A percentile compares a stretch with the other conserved stretches of the same genome.
These are phyloP conservation scores for Notodonta dromedarius DNA, from an alignment of 2,888 invertebrate genomes.

Conservation along the genomic window DNA sequence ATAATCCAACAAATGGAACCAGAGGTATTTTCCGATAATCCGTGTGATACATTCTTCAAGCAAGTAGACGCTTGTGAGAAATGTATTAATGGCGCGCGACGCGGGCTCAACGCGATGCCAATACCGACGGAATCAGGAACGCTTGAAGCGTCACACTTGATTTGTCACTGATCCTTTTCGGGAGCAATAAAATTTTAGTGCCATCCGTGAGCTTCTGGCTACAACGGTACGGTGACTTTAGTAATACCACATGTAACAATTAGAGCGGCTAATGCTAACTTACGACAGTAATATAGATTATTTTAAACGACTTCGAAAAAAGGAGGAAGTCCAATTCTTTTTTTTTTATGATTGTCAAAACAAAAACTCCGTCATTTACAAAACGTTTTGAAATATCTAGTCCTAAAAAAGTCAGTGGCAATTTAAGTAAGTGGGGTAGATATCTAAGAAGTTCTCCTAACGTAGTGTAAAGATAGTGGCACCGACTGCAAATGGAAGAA, in stretches of 20 bases:
- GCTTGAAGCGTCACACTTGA: not conserved
- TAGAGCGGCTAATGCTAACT: not conserved
- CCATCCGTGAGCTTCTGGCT: not conserved
- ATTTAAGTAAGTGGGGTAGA: too few relatives aligned
- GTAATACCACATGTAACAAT: not conserved
- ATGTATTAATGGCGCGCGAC: not conserved
- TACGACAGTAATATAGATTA: too few relatives aligned
- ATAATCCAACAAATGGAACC: not conserved
- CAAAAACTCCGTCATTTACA: too few relatives aligned
- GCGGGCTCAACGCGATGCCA: not conserved
- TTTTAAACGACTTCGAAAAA: too few relatives aligned
- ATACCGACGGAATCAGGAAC: not conserved
- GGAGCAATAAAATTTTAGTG: conserved; percentile 4
- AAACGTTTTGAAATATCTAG: too few relatives aligned
- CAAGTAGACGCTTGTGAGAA: conserved; percentile 1
- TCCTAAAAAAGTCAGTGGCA: too few relatives aligned
- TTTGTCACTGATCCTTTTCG: not conserved
- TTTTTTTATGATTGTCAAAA: too few relatives aligned
- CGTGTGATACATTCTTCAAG: not conserved
- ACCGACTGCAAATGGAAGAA: too few relatives aligned
- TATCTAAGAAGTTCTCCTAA: too few relatives aligned
- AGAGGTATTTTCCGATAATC: not conserved
- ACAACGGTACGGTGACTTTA: not conserved
- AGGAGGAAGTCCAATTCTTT: too few relatives aligned
- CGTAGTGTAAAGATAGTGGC: too few relatives aligned